Evolutionary conservation across 2,888 invertebrate species (phyloP).

Genomic region (Nemapogon koenigi): DNA sequence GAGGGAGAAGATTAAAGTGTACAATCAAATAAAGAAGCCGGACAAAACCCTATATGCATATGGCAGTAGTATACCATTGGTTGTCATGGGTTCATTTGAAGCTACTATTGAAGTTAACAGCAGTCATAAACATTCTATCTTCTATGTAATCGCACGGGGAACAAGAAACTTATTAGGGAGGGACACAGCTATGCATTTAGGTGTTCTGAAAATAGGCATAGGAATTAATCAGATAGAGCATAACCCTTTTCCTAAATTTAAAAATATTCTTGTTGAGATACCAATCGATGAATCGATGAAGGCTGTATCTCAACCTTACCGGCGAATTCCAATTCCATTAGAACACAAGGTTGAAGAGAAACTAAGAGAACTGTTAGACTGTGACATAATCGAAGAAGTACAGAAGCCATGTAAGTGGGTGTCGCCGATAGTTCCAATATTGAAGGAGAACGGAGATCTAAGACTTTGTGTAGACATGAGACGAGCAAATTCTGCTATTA

Average conservation of each 20-base stretch:
- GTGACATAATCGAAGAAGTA: conserved; percentile 21
- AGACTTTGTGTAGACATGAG: conserved; percentile 12
- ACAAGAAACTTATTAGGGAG: conserved; percentile 17
- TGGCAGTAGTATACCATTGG: conserved; percentile 12
- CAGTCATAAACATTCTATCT: conserved; percentile 5
- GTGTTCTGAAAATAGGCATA: conserved; percentile 3
- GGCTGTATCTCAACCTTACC: conserved; percentile 13
- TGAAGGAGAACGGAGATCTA: conserved; percentile 19
- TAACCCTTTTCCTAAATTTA: conserved; percentile 6
- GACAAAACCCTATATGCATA: conserved; percentile 11
- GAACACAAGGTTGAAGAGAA: conserved; percentile 16
- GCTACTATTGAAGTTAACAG: background rate
- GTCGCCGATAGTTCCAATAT: conserved; percentile 22
- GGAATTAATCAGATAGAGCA: conserved; percentile 2
- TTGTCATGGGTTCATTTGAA: conserved; percentile 8
- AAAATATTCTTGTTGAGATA: conserved; percentile 11
- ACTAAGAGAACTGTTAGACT: conserved; percentile 17
- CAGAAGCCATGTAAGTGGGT: conserved; percentile 21
- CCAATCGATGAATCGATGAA: conserved; percentile 12
- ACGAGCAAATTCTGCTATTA: too few relatives aligned
- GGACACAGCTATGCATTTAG: conserved; percentile 14
- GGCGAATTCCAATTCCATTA: conserved; percentile 13
- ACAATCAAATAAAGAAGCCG: conserved; percentile 7
- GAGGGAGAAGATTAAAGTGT: background rate
- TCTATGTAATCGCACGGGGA: conserved; percentile 17